These are phyloP conservation scores for Notolepis coatsorum DNA, from an alignment of 2,797 vertebrate species.

Conservation along the genomic window DNA sequence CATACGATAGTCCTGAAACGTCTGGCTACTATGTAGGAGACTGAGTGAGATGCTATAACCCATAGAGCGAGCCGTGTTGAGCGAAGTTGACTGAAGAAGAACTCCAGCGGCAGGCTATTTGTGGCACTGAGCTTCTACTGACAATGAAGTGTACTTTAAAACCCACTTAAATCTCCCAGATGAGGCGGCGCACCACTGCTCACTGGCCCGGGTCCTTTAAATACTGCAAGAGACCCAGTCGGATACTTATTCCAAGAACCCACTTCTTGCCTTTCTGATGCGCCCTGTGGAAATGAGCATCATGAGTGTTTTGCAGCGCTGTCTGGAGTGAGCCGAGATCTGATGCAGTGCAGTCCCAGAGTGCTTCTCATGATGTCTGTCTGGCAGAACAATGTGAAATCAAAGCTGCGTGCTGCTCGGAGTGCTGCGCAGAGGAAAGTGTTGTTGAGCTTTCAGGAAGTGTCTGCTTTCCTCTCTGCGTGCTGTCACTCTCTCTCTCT, in stretches of 20 bases:
- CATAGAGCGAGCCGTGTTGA: too few species aligned
- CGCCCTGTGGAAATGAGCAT: slow-evolving; percentile 38
- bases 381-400: slow-evolving; percentile 73
- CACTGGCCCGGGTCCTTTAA: slow-evolving; percentile 37
- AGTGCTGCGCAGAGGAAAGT: slow-evolving; percentile 54
- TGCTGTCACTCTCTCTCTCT: slow-evolving; percentile 14
- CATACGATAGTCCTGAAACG: slow-evolving; percentile 38
- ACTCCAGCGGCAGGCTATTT: slow-evolving; percentile 8
- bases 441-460: slow-evolving; percentile 62
- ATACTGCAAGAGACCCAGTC: slow-evolving; percentile 23
- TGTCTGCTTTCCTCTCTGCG: too few species aligned
- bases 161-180: slow-evolving; percentile 45
- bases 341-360: slow-evolving; percentile 45
- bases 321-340: slow-evolving; percentile 43
- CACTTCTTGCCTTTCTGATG: slow-evolving; percentile 33
- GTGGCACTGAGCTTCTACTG: slow-evolving; percentile 26
- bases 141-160: slow-evolving; percentile 27
- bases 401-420: slow-evolving; percentile 60
- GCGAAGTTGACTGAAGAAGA: too few species aligned
- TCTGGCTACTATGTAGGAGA: too few species aligned
- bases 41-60: too few species aligned
- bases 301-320: slow-evolving; percentile 19
- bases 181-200: slow-evolving; percentile 40
- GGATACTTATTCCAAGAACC: slow-evolving; percentile 48
- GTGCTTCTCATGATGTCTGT: slow-evolving; percentile 55